Conservation (phyloP, 2,888 invertebrate genomes). For the Tortrix viridana region DNA sequence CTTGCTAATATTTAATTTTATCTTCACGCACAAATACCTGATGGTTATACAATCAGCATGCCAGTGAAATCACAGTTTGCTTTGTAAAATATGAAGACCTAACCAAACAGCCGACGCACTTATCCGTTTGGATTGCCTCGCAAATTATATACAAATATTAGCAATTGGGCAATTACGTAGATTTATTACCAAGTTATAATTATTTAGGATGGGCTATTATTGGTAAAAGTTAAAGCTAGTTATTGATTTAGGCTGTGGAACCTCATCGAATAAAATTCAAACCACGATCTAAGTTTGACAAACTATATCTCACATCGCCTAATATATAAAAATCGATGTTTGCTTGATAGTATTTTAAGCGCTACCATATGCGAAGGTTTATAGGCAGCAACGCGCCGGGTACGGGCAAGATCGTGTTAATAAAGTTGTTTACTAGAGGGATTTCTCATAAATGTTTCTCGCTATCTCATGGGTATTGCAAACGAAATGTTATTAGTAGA, state of each 20-base stretch:
- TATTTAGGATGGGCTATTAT: slow-evolving; percentile 14
- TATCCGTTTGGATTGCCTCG: slow-evolving; percentile 18
- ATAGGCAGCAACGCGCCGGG: too few species aligned
- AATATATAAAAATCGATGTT: too few species aligned
- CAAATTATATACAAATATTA: slow-evolving; percentile 36
- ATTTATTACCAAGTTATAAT: slow-evolving; percentile 22
- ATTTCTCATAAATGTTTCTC: too few species aligned
- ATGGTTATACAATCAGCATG: slow-evolving; percentile 16
- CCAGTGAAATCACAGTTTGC: slow-evolving; percentile 29
- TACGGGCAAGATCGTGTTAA: too few species aligned
- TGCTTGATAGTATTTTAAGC: too few species aligned
- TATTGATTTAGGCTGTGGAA: slow-evolving; percentile 1
- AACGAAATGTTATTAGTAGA: too few species aligned
- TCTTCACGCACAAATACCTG: not conserved
- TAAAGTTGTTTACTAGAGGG: too few species aligned
- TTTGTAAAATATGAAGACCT: slow-evolving; percentile 35
- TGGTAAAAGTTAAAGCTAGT: slow-evolving; percentile 2
- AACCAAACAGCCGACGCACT: slow-evolving; percentile 26
- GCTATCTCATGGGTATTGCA: too few species aligned
- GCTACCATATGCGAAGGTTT: too few species aligned
- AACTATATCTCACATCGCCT: too few species aligned
- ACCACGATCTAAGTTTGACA: too few species aligned
- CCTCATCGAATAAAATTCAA: not conserved
- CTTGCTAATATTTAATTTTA: too few species aligned
- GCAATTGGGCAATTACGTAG: slow-evolving; percentile 22